Evolutionary conservation across 1,140 invertebrate species (phyloP).

Genomic region (Dendrolimus punctatus): DNA sequence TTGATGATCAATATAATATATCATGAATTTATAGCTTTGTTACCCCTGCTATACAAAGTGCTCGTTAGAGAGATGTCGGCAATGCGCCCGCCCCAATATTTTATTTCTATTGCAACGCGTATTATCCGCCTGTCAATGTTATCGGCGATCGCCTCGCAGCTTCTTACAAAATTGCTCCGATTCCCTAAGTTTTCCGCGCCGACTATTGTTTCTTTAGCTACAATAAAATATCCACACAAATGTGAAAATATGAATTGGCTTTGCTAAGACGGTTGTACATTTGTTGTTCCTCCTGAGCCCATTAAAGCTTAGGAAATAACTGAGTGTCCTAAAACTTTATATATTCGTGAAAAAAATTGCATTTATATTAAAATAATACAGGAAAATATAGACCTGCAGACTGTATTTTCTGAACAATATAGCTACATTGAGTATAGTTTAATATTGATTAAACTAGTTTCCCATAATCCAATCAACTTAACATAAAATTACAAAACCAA

Average conservation of each 20-base stretch:
- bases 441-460: too few species aligned
- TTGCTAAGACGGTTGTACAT: too few species aligned
- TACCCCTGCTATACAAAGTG: conserved; percentile 14
- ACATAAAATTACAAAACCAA: too few species aligned
- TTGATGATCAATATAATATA: conserved; percentile 5
- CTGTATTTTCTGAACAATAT: too few species aligned
- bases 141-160: conserved; percentile 44
- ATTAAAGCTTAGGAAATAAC: too few species aligned
- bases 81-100: conserved; percentile 34
- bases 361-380: conserved; percentile 1
- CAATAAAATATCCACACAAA: conserved; percentile 2
- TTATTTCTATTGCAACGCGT: conserved; percentile 54
- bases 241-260: neutral
- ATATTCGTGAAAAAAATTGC: neutral
- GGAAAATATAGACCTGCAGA: neutral
- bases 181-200: conserved; percentile 22
- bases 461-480: too few species aligned
- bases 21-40: conserved; percentile 6
- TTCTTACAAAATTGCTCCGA: conserved; percentile 42
- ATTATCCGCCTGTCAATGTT: conserved; percentile 64
- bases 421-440: too few species aligned
- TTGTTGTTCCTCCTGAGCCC: too few species aligned
- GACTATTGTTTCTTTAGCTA: conserved; percentile 17
- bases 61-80: conserved; percentile 15
- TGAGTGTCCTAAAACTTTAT: too few species aligned